These are phyloP conservation scores for Neodontobutis hainanensis DNA, from an alignment of 2,113 vertebrate species.

Conservation along the genomic window DNA sequence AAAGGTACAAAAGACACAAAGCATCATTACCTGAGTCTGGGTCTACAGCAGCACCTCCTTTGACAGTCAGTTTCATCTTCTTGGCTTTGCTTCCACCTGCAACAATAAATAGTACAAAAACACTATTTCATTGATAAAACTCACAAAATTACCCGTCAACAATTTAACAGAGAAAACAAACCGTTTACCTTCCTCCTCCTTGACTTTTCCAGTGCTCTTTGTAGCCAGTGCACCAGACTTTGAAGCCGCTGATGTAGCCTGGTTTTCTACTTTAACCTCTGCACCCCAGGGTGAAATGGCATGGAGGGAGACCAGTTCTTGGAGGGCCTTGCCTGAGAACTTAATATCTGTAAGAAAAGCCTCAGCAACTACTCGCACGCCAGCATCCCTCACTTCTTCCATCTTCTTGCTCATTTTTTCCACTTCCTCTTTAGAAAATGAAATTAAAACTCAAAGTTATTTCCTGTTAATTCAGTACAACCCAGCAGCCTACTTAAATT, in stretches of 20 bases:
- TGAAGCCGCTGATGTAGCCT: slow-evolving; percentile 68
- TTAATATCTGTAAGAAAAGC: slow-evolving; percentile 87
- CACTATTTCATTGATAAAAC: too few species aligned
- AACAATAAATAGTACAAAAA: background rate
- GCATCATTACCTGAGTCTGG: slow-evolving; percentile 88
- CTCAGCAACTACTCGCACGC: slow-evolving; percentile 89
- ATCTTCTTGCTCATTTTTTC: slow-evolving; percentile 98
- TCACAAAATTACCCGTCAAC: too few species aligned
- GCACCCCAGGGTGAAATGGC: slow-evolving; percentile 91
- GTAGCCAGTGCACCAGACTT: slow-evolving; percentile 79
- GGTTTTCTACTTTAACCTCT: slow-evolving; percentile 85
- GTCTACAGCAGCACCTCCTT: slow-evolving; percentile 96
- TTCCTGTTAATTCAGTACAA: background rate
- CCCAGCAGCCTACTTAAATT: background rate
- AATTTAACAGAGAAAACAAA: too few species aligned
- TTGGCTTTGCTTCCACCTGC: slow-evolving; percentile 90
- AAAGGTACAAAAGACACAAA: background rate
- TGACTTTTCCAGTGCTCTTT: slow-evolving; percentile 87
- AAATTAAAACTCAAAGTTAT: background rate
- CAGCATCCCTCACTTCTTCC: slow-evolving; percentile 90
- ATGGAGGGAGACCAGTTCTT: slow-evolving; percentile 87
- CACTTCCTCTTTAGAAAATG: slow-evolving; percentile 86
- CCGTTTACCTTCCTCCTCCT: slow-evolving; percentile 88
- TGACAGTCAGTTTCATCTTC: slow-evolving; percentile 97
- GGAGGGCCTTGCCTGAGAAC: slow-evolving; percentile 83